Conservation (phyloP, 2,888 invertebrate genomes). For the Priocnemis perturbator region DNA sequence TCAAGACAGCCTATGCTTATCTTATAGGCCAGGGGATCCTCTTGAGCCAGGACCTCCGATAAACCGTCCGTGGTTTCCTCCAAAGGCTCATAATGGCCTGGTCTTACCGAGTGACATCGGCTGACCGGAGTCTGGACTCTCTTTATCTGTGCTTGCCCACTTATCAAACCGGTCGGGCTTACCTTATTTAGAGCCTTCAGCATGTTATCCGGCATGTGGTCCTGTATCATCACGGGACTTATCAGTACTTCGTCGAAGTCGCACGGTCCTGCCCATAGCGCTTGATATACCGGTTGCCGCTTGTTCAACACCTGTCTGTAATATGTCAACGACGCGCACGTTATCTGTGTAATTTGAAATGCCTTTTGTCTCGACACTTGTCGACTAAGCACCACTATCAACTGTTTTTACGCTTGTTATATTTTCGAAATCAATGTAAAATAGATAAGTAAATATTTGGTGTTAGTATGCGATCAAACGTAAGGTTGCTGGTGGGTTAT, state of each 20-base stretch:
- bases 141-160: slow-evolving; percentile 43
- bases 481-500: not conserved
- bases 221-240: slow-evolving; percentile 92
- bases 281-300: slow-evolving; percentile 89
- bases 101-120: slow-evolving; percentile 62
- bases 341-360: too few species aligned
- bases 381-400: too few species aligned
- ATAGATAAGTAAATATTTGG: too few species aligned
- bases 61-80: slow-evolving; percentile 60
- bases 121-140: slow-evolving; percentile 53
- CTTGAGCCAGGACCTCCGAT: slow-evolving; percentile 45
- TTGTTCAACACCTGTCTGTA: slow-evolving; percentile 82
- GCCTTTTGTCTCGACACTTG: too few species aligned
- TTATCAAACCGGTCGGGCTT: slow-evolving; percentile 67
- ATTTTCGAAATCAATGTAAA: too few species aligned
- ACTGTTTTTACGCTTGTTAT: too few species aligned
- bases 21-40: slow-evolving; percentile 18
- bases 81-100: slow-evolving; percentile 68
- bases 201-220: slow-evolving; percentile 93
- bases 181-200: slow-evolving; percentile 91
- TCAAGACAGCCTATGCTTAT: slow-evolving; percentile 34
- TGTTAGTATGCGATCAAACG: not conserved
- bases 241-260: slow-evolving; percentile 93
- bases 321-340: not conserved
- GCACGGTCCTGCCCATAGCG: slow-evolving; percentile 89